phyloP scores from a whole-genome alignment of 2,113 vertebrate species.

The Pseudois nayaur region DNA sequence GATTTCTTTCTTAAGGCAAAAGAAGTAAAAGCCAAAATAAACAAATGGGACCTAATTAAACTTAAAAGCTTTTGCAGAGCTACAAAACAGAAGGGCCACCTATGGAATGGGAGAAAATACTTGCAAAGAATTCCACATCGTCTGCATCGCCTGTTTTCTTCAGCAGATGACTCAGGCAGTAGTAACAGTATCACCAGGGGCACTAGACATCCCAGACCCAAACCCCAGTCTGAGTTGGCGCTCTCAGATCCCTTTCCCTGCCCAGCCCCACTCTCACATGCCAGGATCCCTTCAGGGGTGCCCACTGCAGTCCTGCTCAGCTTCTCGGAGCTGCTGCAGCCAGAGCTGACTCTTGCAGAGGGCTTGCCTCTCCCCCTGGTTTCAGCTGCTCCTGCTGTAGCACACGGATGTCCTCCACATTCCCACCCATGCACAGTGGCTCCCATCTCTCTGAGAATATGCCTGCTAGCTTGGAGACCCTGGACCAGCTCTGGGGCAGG shows the following conservation, averaged over 20 bases:
- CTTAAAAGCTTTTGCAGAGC: not conserved
- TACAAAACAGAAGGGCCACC: not conserved
- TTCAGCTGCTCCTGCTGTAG: not conserved
- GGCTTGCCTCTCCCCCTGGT: accelerated
- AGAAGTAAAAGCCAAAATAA: not conserved
- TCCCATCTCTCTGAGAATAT: too few relatives aligned
- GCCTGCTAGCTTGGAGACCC: not conserved
- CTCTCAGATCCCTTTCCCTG: not conserved
- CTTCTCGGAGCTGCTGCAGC: not conserved
- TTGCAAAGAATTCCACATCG: accelerated
- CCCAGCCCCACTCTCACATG: too few relatives aligned
- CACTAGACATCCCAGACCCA: accelerated
- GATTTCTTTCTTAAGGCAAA: not conserved
- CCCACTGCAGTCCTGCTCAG: too few relatives aligned
- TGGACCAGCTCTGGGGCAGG: too few relatives aligned
- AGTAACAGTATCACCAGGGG: accelerated
- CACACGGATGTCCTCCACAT: accelerated
- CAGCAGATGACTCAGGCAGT: not conserved
- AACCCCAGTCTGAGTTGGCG: too few relatives aligned
- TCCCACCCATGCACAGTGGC: accelerated
- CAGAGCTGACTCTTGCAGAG: not conserved
- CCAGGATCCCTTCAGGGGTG: not conserved
- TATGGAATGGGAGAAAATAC: not conserved
- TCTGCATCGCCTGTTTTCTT: not conserved
- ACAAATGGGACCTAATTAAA: not conserved